Evolutionary conservation across 2,113 vertebrate genomes (phyloP), one percentile per base, ranked within the genome.

Genomic region (Mus spicilegus): DNA sequence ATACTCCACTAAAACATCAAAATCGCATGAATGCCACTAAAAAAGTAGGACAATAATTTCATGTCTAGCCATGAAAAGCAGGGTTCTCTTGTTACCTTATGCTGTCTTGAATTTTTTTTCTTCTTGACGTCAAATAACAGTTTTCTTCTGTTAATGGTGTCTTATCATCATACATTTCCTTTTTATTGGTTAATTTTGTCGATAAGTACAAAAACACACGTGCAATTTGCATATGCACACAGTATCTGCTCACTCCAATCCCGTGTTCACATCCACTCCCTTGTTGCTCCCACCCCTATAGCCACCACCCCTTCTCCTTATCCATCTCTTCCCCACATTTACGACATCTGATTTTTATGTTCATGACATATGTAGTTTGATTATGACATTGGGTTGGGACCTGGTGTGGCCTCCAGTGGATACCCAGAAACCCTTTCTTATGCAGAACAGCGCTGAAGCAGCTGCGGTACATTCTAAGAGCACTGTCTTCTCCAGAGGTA

Each of bases 61-160:
- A 56, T 49, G 22, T 39, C 14, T 36, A 77, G 46, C 56, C 63
- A 49, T 49, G 54, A 61, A 65, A 90, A 96, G 33, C 24, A 14
- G 3, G 9, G 84, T 72, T 77, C n/a, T 67, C 14, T 39, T 14
- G 30, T 87, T 65, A 51, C 8, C 39, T 20, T 42, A 13, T 26
- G 33, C 14, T 70, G 7, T 65, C 89, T 73, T 72, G 54, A 58
- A 87, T 17, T 28, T 91, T 39, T 39, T 12, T 81, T 93, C 56
- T 36, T 81, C 91, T 89, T 56, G 51, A 91, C 46, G 33, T 96
- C 61, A 94, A 80, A 54, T 84, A 75, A 54, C 51, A 75, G 85
- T 72, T 75, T 90, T 26, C 22, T 63, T 85, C 58, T 85, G 24
- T 17, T 42, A 85, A 65, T 85, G 56, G 39, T 42, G 0, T 1